These are phyloP conservation scores for Holacanthus passer DNA, from an alignment of 2,113 vertebrate species.

Conservation along the genomic window DNA sequence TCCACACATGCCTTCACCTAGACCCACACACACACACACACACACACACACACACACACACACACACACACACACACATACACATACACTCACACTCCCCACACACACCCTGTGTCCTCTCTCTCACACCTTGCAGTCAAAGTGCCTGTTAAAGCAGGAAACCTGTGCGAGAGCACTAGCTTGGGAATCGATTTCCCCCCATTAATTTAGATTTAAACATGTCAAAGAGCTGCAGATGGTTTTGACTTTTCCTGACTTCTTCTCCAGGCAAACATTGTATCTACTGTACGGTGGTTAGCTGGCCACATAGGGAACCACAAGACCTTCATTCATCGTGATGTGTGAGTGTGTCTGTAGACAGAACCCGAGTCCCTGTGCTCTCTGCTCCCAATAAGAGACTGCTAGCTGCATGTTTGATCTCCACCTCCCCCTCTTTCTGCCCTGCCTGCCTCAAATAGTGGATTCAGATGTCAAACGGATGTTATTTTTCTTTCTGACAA, in stretches of 20 bases:
- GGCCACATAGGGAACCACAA: conserved; percentile 48
- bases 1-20: no score
- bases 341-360: conserved; percentile 38
- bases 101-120: conserved; percentile 36
- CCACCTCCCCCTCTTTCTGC: background rate
- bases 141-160: conserved; percentile 70
- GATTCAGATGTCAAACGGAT: conserved; percentile 74
- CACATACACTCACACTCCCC: conserved; percentile 3
- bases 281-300: conserved; percentile 42
- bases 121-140: conserved; percentile 57
- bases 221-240: conserved; percentile 73
- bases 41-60: conserved; percentile 13
- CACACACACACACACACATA: conserved; percentile 14
- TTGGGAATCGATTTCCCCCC: conserved; percentile 71
- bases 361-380: conserved; percentile 48
- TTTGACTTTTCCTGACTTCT: conserved; percentile 66
- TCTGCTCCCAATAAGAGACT: conserved; percentile 68
- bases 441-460: conserved; percentile 56
- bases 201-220: conserved; percentile 78
- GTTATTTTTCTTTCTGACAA: conserved; percentile 74
- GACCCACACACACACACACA: no score
- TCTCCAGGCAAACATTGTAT: conserved; percentile 58
- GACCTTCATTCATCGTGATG: conserved; percentile 10
- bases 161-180: conserved; percentile 58
- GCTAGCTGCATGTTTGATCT: conserved; percentile 66